Base-by-base conservation (phyloP, 2,797 vertebrate genomes). In the Triplophysa bombifrons region DNA sequence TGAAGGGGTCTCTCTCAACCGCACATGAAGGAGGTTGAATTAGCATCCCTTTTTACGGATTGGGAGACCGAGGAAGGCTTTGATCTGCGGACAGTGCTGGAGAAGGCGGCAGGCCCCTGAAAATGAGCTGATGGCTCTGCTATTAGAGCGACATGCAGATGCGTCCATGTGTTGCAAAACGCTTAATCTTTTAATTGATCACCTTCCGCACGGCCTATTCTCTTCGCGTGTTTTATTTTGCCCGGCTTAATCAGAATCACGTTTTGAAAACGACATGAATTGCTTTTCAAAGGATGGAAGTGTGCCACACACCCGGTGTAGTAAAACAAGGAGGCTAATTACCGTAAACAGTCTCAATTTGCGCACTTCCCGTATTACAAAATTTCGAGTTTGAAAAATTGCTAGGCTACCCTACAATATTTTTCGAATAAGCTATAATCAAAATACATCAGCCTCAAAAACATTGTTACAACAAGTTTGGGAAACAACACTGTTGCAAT, bases 111-210 rank as follows among this genome's bases (percentile, higher is more conserved):
- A 91, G 90, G 90, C 94, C 93, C 92, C 94, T 96, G 96, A 96
- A 97, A 98, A 98, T 94, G 97, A 98, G 96, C 96, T 99, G 97
- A 98, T 98, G 96, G 95, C 91, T 91, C 92, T 91, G 92, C 97
- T 95, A 96, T 96, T 95, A 91, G 93, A 92, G 90, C 93, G 91
- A 93, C 95, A 96, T 96, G 95, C 94, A 97, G 94, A 96, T 94
- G 94, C 84, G 85, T 90, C 93, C 94, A 90, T 95, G 96, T 95
- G 94, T 92, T 93, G 92, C 95, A 95, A 97, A 98, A 96, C 94
- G 91, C 95, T 98, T 99, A 98, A 99, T 97, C 95, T 97, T 96
- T 98, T 99, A 98, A 99, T 95, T 98, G 97, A 94, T 96, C 95
- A 94, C 96, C 96, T 97, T 96, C 94, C 91, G 90, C 91, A 88